Percentiles rank a stretch among this genome's conserved stretches.
phyloP scores from a whole-genome alignment of 2,113 vertebrate genomes.

The Megaceryle maxima region DNA sequence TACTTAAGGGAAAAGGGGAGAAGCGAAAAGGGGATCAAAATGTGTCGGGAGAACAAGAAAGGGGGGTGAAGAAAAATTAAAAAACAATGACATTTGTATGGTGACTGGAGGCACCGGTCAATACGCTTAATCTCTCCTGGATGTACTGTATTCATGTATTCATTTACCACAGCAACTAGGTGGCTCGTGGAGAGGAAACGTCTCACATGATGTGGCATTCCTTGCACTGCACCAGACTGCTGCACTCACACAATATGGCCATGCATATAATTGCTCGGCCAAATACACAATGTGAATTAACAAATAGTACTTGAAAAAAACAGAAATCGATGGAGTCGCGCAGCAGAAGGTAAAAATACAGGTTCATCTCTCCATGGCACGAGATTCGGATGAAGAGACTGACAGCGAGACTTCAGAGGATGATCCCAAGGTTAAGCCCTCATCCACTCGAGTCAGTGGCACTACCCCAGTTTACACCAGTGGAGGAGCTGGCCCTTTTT shows the following conservation, averaged over 20 bases:
- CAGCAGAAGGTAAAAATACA: conserved; percentile 41
- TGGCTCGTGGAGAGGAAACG: conserved; percentile 33
- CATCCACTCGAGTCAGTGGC: rapidly evolving
- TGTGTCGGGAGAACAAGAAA: conserved; percentile 55
- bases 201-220: conserved; percentile 18
- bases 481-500: conserved; percentile 35
- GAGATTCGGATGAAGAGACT: not conserved
- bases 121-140: conserved; percentile 7
- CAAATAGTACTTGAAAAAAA: conserved; percentile 8
- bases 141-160: conserved; percentile 11
- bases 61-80: not conserved
- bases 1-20: conserved; percentile 83
- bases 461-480: not conserved
- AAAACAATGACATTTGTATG: not conserved
- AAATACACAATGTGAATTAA: conserved; percentile 46
- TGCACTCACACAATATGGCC: conserved; percentile 61
- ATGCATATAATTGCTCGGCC: conserved; percentile 28
- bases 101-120: not conserved
- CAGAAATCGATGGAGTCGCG: conserved; percentile 28
- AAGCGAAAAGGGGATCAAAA: conserved; percentile 60
- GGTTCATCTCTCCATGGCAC: not conserved
- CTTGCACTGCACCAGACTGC: conserved; percentile 12
- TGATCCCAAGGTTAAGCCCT: not conserved
- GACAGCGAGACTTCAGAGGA: not conserved
- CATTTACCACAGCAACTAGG: not conserved